Conservation (phyloP, 2,888 invertebrate genomes). For the Leptothorax acervorum region DNA sequence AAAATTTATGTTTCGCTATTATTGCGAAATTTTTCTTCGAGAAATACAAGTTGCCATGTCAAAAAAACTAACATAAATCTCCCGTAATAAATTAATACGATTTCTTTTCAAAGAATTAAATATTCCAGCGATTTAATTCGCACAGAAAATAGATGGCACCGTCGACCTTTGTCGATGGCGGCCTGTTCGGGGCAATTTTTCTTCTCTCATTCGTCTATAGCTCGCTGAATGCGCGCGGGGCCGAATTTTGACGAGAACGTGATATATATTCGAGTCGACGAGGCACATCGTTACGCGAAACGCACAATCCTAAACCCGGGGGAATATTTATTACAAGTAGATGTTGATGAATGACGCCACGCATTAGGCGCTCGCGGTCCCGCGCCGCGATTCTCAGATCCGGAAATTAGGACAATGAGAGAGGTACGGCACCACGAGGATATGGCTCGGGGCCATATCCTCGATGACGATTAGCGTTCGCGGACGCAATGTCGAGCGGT, state of each 20-base stretch:
- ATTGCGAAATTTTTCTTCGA: neutral
- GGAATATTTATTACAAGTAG: constrained; percentile 69
- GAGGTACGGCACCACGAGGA: neutral
- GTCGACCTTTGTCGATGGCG: constrained; percentile 29
- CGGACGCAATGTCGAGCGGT: constrained; percentile 35
- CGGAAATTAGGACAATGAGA: constrained; percentile 72
- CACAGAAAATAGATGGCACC: constrained; percentile 18
- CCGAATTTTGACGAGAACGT: constrained; percentile 50
- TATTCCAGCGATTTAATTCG: constrained; percentile 16
- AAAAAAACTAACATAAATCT: constrained; percentile 17
- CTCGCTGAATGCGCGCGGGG: constrained; percentile 30
- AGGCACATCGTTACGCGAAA: constrained; percentile 60
- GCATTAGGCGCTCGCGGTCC: constrained; percentile 29
- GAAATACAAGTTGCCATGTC: neutral
- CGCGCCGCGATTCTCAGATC: constrained; percentile 13
- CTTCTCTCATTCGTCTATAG: constrained; percentile 22
- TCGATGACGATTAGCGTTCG: constrained; percentile 68
- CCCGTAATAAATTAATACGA: constrained; percentile 4
- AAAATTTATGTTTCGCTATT: neutral
- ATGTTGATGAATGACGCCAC: constrained; percentile 67
- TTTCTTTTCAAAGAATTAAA: constrained; percentile 34
- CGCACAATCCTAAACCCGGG: constrained; percentile 65
- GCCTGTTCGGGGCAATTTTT: constrained; percentile 33
- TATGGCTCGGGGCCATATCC: constrained; percentile 57
- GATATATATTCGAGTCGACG: constrained; percentile 45